Evolutionary conservation across 2,888 invertebrate genomes (phyloP).

Genomic region (Cremastinae sp.): DNA sequence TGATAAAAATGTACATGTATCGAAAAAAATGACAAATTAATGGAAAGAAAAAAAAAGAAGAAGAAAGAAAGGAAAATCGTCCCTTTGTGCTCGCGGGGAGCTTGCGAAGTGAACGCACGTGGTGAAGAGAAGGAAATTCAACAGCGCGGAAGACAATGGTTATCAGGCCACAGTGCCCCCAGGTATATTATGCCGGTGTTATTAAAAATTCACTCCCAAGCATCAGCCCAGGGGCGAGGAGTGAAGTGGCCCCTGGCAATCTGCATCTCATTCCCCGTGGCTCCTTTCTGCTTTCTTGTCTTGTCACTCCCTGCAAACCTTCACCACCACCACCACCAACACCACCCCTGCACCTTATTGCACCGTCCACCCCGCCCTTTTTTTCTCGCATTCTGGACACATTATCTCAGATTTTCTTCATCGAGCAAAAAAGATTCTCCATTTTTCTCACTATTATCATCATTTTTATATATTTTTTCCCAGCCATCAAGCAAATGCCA

Average conservation of each 20-base stretch:
- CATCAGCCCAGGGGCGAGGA: constrained; percentile 67
- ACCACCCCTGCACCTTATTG: too few relatives aligned
- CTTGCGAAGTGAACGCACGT: constrained; percentile 9
- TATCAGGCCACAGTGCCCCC: constrained; percentile 66
- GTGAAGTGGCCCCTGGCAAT: constrained; percentile 80
- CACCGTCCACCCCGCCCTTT: too few relatives aligned
- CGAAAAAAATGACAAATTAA: background rate
- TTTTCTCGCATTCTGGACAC: too few relatives aligned
- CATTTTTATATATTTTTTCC: too few relatives aligned
- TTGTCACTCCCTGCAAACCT: constrained; percentile 52
- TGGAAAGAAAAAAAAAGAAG: background rate
- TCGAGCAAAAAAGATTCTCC: too few relatives aligned
- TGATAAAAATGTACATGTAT: too few relatives aligned
- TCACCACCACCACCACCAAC: too few relatives aligned
- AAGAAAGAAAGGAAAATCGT: background rate
- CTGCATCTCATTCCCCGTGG: constrained; percentile 80
- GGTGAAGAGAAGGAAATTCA: background rate
- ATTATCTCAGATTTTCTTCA: too few relatives aligned
- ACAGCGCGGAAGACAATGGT: constrained; percentile 57
- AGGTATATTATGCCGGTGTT: constrained; percentile 75
- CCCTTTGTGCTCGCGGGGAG: too few relatives aligned
- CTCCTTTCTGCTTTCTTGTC: constrained; percentile 39
- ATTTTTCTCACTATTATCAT: too few relatives aligned
- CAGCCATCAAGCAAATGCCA: too few relatives aligned
- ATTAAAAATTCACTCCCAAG: constrained; percentile 80